Evolutionary conservation across 2,797 vertebrate genomes (phyloP).

Genomic region (Aldrovandia affinis): DNA sequence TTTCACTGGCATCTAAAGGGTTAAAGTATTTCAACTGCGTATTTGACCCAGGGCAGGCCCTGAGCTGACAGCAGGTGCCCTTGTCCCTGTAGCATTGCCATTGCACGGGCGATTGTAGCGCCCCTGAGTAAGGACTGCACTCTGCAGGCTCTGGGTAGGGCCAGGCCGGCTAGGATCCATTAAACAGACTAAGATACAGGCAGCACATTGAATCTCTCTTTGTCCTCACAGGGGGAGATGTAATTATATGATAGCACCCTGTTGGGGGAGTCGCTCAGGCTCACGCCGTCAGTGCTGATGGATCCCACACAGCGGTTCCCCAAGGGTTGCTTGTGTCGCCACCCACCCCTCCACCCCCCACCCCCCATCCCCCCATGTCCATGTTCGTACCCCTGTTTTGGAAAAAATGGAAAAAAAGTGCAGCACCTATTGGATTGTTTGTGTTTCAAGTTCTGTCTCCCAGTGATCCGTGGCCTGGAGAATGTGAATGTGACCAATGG

Average conservation of each 20-base stretch:
- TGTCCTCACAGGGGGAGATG: conserved; percentile 1
- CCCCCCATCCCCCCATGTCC: too few relatives aligned
- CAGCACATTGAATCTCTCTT: conserved; percentile 3
- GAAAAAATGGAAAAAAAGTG: background rate
- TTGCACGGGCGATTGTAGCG: background rate
- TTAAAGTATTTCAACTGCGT: background rate
- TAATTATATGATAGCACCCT: conserved; percentile 19
- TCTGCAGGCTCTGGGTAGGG: background rate
- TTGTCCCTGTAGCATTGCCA: background rate
- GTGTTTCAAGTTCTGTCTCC: background rate
- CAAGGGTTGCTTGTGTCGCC: background rate
- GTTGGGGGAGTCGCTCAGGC: background rate
- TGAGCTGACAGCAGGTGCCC: background rate
- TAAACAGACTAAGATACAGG: background rate
- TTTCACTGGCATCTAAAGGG: too few relatives aligned
- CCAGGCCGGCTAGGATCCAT: background rate
- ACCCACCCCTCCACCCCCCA: background rate
- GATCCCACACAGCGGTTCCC: background rate
- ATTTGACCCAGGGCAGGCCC: background rate
- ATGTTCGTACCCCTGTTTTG: background rate
- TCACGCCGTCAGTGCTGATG: background rate
- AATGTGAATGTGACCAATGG: background rate
- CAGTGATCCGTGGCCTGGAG: background rate
- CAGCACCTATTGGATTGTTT: background rate
- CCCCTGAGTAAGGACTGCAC: background rate